Percentiles rank a stretch among this genome's conserved stretches.
phyloP scores from a whole-genome alignment of 2,888 invertebrate genomes.

The Mesoligia furuncula region DNA sequence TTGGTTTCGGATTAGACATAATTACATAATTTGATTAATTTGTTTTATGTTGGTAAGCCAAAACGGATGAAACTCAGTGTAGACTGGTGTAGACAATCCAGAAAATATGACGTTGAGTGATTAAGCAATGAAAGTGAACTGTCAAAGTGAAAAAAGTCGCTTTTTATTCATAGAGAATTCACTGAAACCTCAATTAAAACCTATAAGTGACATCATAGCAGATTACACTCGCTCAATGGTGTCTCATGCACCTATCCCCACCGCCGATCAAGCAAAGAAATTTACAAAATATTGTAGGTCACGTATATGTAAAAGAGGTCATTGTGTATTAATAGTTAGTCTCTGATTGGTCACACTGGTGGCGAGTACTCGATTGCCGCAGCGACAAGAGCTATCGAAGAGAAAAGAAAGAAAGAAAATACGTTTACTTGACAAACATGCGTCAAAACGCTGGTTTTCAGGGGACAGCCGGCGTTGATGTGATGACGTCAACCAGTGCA shows the following conservation, averaged over 20 bases:
- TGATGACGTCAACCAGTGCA: no score
- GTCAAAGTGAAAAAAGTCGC: not conserved
- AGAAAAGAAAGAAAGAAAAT: not conserved
- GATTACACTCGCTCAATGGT: not conserved
- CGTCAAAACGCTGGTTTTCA: no score
- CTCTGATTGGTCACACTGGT: not conserved
- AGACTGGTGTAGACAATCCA: not conserved
- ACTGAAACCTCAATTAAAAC: not conserved
- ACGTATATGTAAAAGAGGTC: not conserved
- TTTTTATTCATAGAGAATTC: not conserved
- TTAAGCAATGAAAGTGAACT: not conserved
- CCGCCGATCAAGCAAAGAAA: not conserved
- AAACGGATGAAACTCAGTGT: not conserved
- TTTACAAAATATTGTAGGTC: not conserved
- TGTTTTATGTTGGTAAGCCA: not conserved
- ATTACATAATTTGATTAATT: not conserved
- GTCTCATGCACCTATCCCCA: not conserved
- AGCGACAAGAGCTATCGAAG: not conserved
- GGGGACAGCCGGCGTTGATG: no score
- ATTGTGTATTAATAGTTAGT: not conserved
- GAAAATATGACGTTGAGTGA: not conserved
- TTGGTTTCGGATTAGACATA: not conserved
- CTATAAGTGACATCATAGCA: not conserved
- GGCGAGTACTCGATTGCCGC: not conserved
- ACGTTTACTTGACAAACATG: no score